Base-by-base conservation (phyloP, 2,797 vertebrate genomes). In the Argyrosomus regius region DNA sequence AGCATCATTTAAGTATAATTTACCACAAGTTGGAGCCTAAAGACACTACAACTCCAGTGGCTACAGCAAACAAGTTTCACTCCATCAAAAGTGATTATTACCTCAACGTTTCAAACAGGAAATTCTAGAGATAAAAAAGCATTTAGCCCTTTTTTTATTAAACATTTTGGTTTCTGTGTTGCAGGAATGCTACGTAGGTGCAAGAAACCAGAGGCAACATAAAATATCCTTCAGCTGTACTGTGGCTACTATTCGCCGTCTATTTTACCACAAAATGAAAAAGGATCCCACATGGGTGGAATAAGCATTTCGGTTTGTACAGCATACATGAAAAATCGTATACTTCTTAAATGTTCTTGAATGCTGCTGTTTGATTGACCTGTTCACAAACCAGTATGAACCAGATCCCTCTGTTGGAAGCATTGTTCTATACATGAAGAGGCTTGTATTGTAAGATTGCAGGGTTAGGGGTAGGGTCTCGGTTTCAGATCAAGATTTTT, bases 311-410 rank as follows among this genome's bases (percentile, higher is more conserved):
- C 17, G 3, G 17, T 63, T 63, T 73, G 3, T 4, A n/a, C 43
- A 53, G 54, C 31, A 31, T 20, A 54, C 43, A 52, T 39, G n/a
- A 41, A 6, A 61, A 53, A 69, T 46, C 0, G 9, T 6, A 63
- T 60, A 3, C 28, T 22, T 66, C 81, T 61, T 22, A 57, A 9
- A 50, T 56, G 60, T 61, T 74, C 43, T 69, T 66, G 35, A 81
- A 58, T 16, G 14, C 77, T 77, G 62, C 49, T 68, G 28, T 86
- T 83, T 81, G 46, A 81, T 60, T 77, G 87, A 85, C 73, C 79
- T 86, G 71, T 72, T 83, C 43, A 79, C 57, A 88, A 94, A 93
- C 90, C 92, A 93, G 92, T 85, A 84, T 75, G 81, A 94, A 92
- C 91, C 91, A 91, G 91, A 93, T 94, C 85, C 57, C 81, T 87